These are phyloP conservation scores for Actinemys pallida DNA, from an alignment of 2,113 vertebrate species.

Conservation along the genomic window DNA sequence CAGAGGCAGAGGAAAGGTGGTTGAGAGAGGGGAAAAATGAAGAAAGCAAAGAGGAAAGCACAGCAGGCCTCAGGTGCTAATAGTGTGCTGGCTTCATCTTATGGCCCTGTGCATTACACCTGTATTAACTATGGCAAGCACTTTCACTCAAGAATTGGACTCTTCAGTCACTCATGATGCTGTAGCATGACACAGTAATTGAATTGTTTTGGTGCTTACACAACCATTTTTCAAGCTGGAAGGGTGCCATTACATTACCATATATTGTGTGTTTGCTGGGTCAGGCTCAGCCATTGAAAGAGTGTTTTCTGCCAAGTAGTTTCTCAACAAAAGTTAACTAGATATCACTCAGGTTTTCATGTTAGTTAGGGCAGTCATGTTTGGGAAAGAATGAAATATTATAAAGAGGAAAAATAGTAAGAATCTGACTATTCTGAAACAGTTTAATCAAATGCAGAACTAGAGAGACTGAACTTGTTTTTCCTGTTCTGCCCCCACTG, in stretches of 20 bases:
- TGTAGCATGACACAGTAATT: neutral
- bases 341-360: slow-evolving; percentile 41
- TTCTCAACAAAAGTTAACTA: slow-evolving; percentile 55
- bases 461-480: neutral
- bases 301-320: slow-evolving; percentile 53
- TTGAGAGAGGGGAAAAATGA: neutral
- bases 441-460: neutral
- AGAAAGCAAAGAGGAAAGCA: neutral
- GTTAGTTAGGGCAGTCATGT: neutral
- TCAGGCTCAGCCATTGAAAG: slow-evolving; percentile 64
- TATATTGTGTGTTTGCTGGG: slow-evolving; percentile 53
- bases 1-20: neutral
- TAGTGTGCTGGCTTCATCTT: neutral
- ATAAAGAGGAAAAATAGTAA: neutral
- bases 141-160: neutral
- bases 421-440: neutral
- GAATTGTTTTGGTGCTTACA: neutral
- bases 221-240: no score
- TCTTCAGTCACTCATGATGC: neutral
- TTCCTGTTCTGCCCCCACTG: neutral
- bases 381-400: neutral
- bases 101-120: neutral
- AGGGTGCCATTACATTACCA: neutral
- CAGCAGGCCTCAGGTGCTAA: neutral
- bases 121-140: neutral